Evolutionary conservation across 2,797 vertebrate species (phyloP).

Genomic region (Cyclura pinguis): DNA sequence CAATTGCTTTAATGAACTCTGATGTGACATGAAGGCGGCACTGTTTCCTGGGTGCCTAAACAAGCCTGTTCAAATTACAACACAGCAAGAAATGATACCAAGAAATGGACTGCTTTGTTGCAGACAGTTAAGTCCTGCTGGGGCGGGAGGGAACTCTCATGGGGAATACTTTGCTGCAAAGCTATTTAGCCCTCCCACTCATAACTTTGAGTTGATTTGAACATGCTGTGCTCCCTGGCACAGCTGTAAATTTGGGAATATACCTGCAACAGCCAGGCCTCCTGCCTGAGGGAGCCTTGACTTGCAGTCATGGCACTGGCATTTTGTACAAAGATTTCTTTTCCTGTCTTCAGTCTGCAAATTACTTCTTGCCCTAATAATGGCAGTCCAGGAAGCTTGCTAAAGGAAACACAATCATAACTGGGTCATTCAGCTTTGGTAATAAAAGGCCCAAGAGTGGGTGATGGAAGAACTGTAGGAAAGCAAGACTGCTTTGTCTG

Average conservation of each 20-base stretch:
- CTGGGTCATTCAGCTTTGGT: conserved; percentile 61
- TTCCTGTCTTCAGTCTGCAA: conserved; percentile 55
- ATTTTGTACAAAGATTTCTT: conserved; percentile 50
- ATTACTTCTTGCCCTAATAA: conserved; percentile 58
- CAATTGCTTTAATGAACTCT: conserved; percentile 31
- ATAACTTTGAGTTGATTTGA: conserved; percentile 58
- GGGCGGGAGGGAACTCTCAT: conserved; percentile 9
- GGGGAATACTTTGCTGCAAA: conserved; percentile 51
- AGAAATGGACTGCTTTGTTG: conserved; percentile 38
- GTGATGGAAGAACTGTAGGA: conserved; percentile 64
- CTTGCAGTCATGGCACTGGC: neutral
- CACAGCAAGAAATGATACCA: conserved; percentile 29
- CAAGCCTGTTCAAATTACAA: conserved; percentile 44
- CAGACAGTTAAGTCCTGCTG: conserved; percentile 28
- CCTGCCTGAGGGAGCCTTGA: conserved; percentile 26
- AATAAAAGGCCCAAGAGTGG: conserved; percentile 65
- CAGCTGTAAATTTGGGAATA: conserved; percentile 57
- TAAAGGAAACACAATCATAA: conserved; percentile 51
- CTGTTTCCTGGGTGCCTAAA: conserved; percentile 40
- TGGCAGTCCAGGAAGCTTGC: conserved; percentile 44
- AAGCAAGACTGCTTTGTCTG: conserved; percentile 51
- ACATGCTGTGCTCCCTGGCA: conserved; percentile 44
- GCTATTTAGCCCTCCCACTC: conserved; percentile 46
- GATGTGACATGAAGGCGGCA: conserved; percentile 9
- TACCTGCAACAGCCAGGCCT: conserved; percentile 15